A percentile compares a stretch with the other conserved stretches of the same genome.
phyloP scores from a whole-genome alignment of 2,888 invertebrate genomes.

The Hyalella azteca region DNA sequence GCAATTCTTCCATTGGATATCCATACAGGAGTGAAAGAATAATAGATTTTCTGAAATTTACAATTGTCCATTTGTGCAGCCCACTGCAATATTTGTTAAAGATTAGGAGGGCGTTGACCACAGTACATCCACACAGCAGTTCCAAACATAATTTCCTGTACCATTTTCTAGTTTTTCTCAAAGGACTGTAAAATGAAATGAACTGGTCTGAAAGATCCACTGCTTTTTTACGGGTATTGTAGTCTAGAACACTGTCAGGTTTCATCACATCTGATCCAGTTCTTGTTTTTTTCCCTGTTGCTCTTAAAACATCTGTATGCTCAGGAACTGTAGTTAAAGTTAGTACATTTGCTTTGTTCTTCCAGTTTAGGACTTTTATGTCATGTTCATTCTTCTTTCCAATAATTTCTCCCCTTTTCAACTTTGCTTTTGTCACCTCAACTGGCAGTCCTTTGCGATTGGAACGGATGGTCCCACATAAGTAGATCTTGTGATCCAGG shows the following conservation, averaged over 20 bases:
- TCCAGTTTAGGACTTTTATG: slow-evolving; percentile 40
- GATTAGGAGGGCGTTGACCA: slow-evolving; percentile 35
- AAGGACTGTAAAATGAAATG: slow-evolving; percentile 39
- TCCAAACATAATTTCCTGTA: slow-evolving; percentile 40
- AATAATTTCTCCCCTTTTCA: slow-evolving; percentile 40
- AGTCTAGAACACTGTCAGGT: slow-evolving; percentile 42
- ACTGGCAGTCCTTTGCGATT: slow-evolving; percentile 37
- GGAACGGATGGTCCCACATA: slow-evolving; percentile 41
- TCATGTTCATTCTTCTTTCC: slow-evolving; percentile 22
- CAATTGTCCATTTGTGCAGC: slow-evolving; percentile 32
- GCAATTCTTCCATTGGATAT: slow-evolving; percentile 31
- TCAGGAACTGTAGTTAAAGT: slow-evolving; percentile 43
- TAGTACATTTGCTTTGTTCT: slow-evolving; percentile 42
- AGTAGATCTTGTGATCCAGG: slow-evolving; percentile 38
- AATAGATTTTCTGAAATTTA: slow-evolving; percentile 36
- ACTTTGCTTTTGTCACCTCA: slow-evolving; percentile 39
- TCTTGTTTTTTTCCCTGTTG: slow-evolving; percentile 38
- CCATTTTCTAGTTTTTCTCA: slow-evolving; percentile 45
- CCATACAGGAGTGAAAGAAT: slow-evolving; percentile 21
- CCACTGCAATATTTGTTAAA: slow-evolving; percentile 39
- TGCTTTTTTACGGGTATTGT: slow-evolving; percentile 42
- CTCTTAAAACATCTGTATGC: slow-evolving; percentile 29
- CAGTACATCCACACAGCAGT: slow-evolving; percentile 35
- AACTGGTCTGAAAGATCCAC: slow-evolving; percentile 46
- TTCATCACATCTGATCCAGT: slow-evolving; percentile 40